These are phyloP conservation scores for Esox lucius DNA, from an alignment of 2,797 vertebrate genomes.

Conservation along the genomic window DNA sequence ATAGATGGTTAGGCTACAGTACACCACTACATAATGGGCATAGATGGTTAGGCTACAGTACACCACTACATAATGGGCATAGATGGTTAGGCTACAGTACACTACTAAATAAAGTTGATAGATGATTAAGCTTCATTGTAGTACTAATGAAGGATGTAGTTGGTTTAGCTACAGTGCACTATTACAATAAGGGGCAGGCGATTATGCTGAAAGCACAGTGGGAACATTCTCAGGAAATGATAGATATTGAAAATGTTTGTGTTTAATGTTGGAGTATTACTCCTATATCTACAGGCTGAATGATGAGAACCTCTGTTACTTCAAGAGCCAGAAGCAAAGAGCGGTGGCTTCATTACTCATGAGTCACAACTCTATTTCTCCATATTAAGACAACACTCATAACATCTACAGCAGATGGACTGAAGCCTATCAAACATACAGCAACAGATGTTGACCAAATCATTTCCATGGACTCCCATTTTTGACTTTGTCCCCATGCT, in stretches of 20 bases:
- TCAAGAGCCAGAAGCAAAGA: not conserved
- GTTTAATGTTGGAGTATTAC: not conserved
- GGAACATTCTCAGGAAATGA: not conserved
- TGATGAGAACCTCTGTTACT: not conserved
- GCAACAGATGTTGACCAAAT: not conserved
- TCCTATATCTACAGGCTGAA: not conserved
- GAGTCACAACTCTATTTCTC: not conserved
- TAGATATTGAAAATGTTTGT: not conserved
- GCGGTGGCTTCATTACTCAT: not conserved
- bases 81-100: too few relatives aligned
- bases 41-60: too few relatives aligned
- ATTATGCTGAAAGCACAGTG: not conserved
- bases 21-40: too few relatives aligned
- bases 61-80: too few relatives aligned
- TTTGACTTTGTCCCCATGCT: not conserved
- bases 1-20: too few relatives aligned
- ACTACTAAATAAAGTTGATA: too few relatives aligned
- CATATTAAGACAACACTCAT: not conserved
- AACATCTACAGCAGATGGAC: not conserved
- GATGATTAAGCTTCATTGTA: too few relatives aligned
- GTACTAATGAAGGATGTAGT: too few relatives aligned
- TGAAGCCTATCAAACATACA: not conserved
- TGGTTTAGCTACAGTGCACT: too few relatives aligned
- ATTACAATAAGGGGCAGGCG: too few relatives aligned
- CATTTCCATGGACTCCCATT: not conserved